These are phyloP conservation scores for Chloroclystis v-ata DNA, from an alignment of 2,888 invertebrate genomes.

Conservation along the genomic window DNA sequence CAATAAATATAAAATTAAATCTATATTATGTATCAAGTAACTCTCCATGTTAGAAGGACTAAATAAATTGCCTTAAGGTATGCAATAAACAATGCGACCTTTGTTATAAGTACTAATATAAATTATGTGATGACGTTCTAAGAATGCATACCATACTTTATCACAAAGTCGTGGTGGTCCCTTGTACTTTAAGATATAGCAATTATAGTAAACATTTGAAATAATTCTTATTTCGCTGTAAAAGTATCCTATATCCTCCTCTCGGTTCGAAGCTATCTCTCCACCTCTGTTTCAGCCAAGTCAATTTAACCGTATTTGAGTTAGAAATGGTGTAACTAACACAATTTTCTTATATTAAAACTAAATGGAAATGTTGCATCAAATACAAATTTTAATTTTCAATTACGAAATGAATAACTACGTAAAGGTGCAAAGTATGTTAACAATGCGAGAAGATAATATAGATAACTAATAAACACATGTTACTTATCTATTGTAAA, in stretches of 20 bases:
- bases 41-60: slow-evolving; percentile 1
- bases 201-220: background rate
- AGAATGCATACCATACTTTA: slow-evolving; percentile 16
- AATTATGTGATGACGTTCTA: slow-evolving; percentile 16
- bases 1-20: background rate
- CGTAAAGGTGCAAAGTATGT: background rate
- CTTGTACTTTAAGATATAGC: slow-evolving; percentile 2
- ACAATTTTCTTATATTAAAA: no score
- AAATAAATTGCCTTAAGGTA: slow-evolving; percentile 8
- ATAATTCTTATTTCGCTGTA: no score
- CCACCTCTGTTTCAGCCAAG: no score
- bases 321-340: no score
- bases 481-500: slow-evolving; percentile 23
- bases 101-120: slow-evolving; percentile 27
- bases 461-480: slow-evolving; percentile 20
- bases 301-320: no score
- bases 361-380: no score
- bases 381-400: no score
- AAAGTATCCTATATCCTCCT: no score
- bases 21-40: slow-evolving; percentile 4
- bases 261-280: no score
- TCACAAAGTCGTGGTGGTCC: slow-evolving; percentile 14
- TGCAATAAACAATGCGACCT: slow-evolving; percentile 28
- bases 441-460: slow-evolving; percentile 6
- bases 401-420: slow-evolving; percentile 1